Conservation (phyloP, 2,797 vertebrate species). For the Chaenodraco wilsoni region DNA sequence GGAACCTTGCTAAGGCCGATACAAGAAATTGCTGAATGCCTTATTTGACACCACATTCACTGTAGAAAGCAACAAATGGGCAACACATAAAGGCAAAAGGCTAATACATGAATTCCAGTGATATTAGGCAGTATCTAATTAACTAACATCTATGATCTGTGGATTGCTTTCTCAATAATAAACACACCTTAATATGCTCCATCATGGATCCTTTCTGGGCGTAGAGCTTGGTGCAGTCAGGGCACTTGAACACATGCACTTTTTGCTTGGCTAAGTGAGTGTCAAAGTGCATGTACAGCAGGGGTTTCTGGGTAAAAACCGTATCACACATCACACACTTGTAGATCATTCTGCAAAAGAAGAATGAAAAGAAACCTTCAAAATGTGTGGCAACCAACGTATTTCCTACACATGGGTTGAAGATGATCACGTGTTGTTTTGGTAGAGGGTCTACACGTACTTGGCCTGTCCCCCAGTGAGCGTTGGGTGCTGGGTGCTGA, state of each 20-base stretch:
- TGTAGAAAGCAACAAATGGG: slow-evolving; percentile 62
- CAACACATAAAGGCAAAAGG: slow-evolving; percentile 75
- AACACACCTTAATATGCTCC: slow-evolving; percentile 93
- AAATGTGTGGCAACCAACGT: neutral
- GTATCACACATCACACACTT: slow-evolving; percentile 99
- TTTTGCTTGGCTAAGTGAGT: slow-evolving; percentile 94
- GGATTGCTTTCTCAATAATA: neutral
- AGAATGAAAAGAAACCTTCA: neutral
- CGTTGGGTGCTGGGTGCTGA: slow-evolving; percentile 92
- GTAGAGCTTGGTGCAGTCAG: slow-evolving; percentile 94
- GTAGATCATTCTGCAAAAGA: slow-evolving; percentile 90
- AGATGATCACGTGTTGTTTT: neutral
- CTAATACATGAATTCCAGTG: neutral
- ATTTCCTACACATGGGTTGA: neutral
- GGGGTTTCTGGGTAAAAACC: slow-evolving; percentile 94
- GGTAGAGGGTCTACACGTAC: slow-evolving; percentile 65
- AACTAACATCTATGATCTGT: neutral
- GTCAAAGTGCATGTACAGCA: slow-evolving; percentile 95
- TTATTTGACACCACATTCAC: slow-evolving; percentile 78
- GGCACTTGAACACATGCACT: slow-evolving; percentile 96
- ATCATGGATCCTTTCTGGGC: slow-evolving; percentile 96
- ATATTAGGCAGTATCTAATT: neutral
- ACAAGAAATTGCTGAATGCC: slow-evolving; percentile 73
- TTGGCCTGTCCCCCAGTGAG: slow-evolving; percentile 92
- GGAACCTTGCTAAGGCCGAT: slow-evolving; percentile 71